Evolutionary conservation across 2,113 vertebrate species (phyloP).

Genomic region (Paramormyrops kingsleyae): DNA sequence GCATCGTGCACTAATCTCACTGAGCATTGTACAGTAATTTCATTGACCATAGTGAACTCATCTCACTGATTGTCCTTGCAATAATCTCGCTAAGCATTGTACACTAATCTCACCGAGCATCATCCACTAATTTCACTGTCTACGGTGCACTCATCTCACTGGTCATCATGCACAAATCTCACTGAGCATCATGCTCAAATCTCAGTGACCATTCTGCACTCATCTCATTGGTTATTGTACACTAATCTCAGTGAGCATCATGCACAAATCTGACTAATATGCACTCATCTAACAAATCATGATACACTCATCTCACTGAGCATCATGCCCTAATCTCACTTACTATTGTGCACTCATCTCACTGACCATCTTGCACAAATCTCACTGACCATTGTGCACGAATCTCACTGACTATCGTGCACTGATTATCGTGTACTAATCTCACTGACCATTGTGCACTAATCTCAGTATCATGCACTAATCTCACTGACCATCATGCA

Average conservation of each 20-base stretch:
- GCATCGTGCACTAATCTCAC: neutral
- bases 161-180: neutral
- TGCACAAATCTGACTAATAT: neutral
- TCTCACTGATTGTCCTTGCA: neutral
- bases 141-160: neutral
- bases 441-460: neutral
- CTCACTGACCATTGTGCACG: neutral
- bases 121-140: neutral
- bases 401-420: neutral
- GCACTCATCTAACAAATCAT: neutral
- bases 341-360: neutral
- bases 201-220: neutral
- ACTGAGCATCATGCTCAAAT: neutral
- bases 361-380: neutral
- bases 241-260: neutral
- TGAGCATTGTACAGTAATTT: neutral
- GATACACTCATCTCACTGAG: neutral
- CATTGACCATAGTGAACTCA: neutral
- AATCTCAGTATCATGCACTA: neutral
- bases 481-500: neutral
- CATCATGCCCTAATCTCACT: neutral
- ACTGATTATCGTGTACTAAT: neutral
- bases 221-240: neutral
- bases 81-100: neutral
- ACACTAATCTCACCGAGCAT: neutral